These are phyloP conservation scores for Achroia grisella DNA, from an alignment of 1,140 invertebrate species.

Conservation along the genomic window DNA sequence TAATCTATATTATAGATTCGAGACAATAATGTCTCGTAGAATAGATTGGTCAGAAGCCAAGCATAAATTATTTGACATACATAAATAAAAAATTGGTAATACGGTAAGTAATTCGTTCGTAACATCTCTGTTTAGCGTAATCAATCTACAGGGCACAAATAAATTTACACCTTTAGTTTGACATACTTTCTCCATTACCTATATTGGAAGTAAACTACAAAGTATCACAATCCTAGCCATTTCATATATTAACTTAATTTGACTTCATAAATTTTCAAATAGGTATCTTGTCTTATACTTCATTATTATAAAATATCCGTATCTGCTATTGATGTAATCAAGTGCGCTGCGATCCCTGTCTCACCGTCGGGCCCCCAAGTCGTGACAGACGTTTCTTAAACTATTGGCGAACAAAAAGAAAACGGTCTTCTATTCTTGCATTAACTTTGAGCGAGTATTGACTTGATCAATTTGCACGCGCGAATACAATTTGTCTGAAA, in stretches of 20 bases:
- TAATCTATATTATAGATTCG: too few species aligned
- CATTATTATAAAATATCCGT: neutral
- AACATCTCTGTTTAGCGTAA: too few species aligned
- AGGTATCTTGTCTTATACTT: too few species aligned
- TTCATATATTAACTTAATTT: too few species aligned
- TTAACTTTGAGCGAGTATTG: conserved; percentile 45
- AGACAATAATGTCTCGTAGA: too few species aligned
- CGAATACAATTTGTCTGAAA: conserved; percentile 40
- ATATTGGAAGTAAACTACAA: neutral
- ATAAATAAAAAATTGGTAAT: too few species aligned
- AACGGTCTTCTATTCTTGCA: conserved; percentile 32
- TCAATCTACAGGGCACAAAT: too few species aligned
- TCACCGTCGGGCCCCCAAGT: conserved; percentile 30
- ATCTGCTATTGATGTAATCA: conserved; percentile 1
- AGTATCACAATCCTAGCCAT: neutral
- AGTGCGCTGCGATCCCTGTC: conserved; percentile 20
- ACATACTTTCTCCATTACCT: neutral
- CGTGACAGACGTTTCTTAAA: conserved; percentile 62
- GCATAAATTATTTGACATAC: too few species aligned
- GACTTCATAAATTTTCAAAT: too few species aligned
- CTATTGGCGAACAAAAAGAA: conserved; percentile 61
- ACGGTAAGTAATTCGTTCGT: too few species aligned
- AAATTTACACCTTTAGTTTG: neutral
- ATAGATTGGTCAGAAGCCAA: too few species aligned
- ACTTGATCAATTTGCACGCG: conserved; percentile 53